phyloP scores from a whole-genome alignment of 2,888 invertebrate species.

The Cabera pusaria region DNA sequence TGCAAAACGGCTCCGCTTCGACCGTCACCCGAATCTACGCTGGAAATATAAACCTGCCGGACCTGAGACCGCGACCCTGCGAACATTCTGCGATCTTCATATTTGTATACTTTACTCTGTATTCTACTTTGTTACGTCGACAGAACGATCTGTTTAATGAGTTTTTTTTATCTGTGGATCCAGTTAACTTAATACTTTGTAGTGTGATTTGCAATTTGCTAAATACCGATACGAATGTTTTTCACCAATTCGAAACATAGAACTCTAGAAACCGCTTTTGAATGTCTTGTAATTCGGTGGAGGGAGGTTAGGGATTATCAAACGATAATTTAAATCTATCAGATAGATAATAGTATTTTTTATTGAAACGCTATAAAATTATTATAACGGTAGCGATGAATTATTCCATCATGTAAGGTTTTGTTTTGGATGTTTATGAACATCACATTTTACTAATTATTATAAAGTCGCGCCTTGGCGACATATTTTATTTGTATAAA shows the following conservation, averaged over 20 bases:
- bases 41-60: constrained; percentile 45
- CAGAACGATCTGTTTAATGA: too few species aligned
- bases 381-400: constrained; percentile 39
- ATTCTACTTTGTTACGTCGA: constrained; percentile 30
- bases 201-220: too few species aligned
- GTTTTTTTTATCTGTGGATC: too few species aligned
- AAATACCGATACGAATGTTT: too few species aligned
- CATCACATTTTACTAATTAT: constrained; percentile 26
- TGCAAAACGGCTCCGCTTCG: constrained; percentile 70
- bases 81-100: constrained; percentile 7
- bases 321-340: constrained; percentile 49
- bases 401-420: constrained; percentile 29
- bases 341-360: constrained; percentile 56
- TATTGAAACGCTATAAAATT: constrained; percentile 41
- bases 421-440: constrained; percentile 38
- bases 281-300: constrained; percentile 44
- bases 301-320: constrained; percentile 53
- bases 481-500: constrained; percentile 37
- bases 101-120: constrained; percentile 30
- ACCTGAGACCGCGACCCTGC: constrained; percentile 8
- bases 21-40: constrained; percentile 71
- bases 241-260: too few species aligned
- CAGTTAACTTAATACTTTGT: too few species aligned
- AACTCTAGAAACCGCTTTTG: too few species aligned
- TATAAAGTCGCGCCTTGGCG: constrained; percentile 6